Percentiles rank a stretch among this genome's conserved stretches.
phyloP scores from a whole-genome alignment of 2,888 invertebrate genomes.

The Eucera pruinosa region DNA sequence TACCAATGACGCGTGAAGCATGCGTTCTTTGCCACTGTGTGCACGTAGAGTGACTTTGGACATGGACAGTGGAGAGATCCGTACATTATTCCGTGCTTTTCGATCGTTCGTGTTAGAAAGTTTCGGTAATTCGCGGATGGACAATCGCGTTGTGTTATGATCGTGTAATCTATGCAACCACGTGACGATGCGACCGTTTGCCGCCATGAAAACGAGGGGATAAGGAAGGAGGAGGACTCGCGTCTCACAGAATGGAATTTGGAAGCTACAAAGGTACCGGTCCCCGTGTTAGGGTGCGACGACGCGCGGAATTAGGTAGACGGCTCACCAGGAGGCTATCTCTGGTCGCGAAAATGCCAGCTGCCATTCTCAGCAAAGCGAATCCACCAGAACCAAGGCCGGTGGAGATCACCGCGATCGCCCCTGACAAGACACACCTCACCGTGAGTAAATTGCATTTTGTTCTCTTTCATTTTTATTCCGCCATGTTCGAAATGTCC shows the following conservation, averaged over 20 bases:
- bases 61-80: background rate
- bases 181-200: slow-evolving; percentile 36
- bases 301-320: slow-evolving; percentile 86
- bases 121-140: background rate
- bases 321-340: slow-evolving; percentile 87
- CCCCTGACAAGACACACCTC: slow-evolving; percentile 88
- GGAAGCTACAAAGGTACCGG: slow-evolving; percentile 79
- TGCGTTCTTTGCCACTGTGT: slow-evolving; percentile 1
- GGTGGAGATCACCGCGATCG: slow-evolving; percentile 87
- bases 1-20: slow-evolving; percentile 10
- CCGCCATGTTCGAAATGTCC: background rate
- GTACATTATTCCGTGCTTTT: background rate
- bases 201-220: slow-evolving; percentile 50
- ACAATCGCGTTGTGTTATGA: background rate
- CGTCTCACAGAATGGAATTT: slow-evolving; percentile 79
- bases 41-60: background rate
- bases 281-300: slow-evolving; percentile 78
- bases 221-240: slow-evolving; percentile 35
- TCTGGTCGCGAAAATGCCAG: slow-evolving; percentile 86
- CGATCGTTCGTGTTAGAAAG: background rate
- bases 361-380: slow-evolving; percentile 86
- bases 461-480: background rate
- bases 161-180: slow-evolving; percentile 37
- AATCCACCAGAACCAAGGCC: slow-evolving; percentile 83
- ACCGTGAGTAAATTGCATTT: slow-evolving; percentile 85